These are phyloP conservation scores for Mizuhopecten yessoensis DNA, from an alignment of 1,140 invertebrate genomes.

Conservation along the genomic window DNA sequence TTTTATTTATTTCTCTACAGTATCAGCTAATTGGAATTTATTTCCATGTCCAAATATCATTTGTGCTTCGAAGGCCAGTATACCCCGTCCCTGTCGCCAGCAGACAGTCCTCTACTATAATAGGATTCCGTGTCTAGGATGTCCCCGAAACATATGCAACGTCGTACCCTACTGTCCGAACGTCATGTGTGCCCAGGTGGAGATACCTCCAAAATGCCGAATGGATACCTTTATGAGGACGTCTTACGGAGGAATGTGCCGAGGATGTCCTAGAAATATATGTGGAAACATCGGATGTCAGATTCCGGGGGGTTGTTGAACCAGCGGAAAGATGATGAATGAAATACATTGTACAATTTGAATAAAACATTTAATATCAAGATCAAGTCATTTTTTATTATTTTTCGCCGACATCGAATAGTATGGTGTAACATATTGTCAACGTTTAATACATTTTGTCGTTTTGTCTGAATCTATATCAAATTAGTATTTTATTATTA, in stretches of 20 bases:
- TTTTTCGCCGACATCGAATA: too few species aligned
- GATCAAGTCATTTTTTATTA: not conserved
- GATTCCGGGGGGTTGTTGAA: not conserved
- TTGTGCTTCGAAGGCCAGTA: not conserved
- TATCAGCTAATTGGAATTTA: not conserved
- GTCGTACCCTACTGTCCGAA: not conserved
- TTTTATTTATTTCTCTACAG: not conserved
- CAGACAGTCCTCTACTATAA: not conserved
- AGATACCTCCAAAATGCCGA: not conserved
- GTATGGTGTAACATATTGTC: too few species aligned
- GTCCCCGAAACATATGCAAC: not conserved
- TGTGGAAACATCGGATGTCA: not conserved
- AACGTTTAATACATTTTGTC: too few species aligned
- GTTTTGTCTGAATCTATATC: too few species aligned
- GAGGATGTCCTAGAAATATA: conserved; percentile 5
- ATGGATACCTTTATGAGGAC: not conserved
- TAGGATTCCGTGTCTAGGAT: not conserved
- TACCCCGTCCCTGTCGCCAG: not conserved
- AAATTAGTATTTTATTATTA: too few species aligned
- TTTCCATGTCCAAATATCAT: not conserved
- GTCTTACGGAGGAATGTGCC: not conserved
- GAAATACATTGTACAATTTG: not conserved
- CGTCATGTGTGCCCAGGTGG: conserved; percentile 36
- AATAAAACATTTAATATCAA: not conserved
- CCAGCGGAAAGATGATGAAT: not conserved